Evolutionary conservation across 2,113 vertebrate genomes (phyloP), one percentile per base, ranked within the genome.

Genomic region (Catagonus wagneri): DNA sequence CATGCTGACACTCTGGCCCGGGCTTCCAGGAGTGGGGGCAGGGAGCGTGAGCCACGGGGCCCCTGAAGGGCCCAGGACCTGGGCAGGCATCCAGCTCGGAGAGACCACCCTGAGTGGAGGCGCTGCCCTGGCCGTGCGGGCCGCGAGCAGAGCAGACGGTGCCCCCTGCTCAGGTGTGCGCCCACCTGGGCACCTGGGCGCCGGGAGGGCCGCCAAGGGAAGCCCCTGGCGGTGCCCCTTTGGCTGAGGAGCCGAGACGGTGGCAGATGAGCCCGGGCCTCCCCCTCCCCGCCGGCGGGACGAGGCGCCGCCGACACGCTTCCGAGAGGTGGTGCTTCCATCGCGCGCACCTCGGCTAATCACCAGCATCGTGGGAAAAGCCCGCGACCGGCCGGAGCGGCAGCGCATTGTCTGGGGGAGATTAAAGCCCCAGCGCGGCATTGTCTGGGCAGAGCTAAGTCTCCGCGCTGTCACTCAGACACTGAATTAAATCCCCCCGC

Each of bases 401-500:
- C 99, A 98, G 98, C 97, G 98, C 98, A 99, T 99, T 99, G 99
- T 99, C 99, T 99, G 97, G 98, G 98, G 98, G 99, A 99, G 99
- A 99, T 99, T 99, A 99, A 99, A 99, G 99, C 99, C 98, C 99
- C 99, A 99, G 99, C 98, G 98, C 99, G 97, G 99, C 98, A 99
- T 99, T 99, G 99, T 99, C 99, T 99, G 95, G 97, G 94, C 98
- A 98, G 99, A 99, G 99, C 99, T 99, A 99, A 99, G 99, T 99
- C 99, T 99, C 99, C 99, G 99, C 98, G 99, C 99, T 99, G 99
- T 99, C 99, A 99, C 99, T 99, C 99, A 99, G 99, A 98, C 98
- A 97, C 99, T 99, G 99, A 99, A 99, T 99, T 99, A 99, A 99
- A 99, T 99, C 99, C 99, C 99, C 99, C 98, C 99, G 99, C 98